Conservation (phyloP, 2,113 vertebrate species). For the Cheilinus undulatus region DNA sequence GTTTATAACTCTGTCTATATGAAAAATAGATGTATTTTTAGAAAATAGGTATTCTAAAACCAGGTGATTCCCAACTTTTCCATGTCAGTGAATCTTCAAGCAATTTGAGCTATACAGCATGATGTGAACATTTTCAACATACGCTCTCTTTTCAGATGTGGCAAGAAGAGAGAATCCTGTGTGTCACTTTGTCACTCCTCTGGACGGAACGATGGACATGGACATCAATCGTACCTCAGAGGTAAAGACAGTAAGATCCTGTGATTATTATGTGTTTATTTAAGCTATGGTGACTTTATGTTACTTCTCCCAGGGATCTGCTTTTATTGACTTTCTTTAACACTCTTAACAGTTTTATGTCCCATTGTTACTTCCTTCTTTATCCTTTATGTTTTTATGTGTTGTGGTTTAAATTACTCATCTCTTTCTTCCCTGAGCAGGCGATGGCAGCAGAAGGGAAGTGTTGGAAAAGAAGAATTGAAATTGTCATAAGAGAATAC, state of each 20-base stretch:
- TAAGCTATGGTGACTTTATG: background rate
- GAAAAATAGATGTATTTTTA: too few species aligned
- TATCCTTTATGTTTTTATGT: conserved; percentile 5
- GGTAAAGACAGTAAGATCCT: conserved; percentile 73
- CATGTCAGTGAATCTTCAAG: too few species aligned
- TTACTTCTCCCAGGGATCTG: background rate
- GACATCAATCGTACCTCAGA: conserved; percentile 91
- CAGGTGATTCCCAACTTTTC: too few species aligned
- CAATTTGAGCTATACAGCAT: too few species aligned
- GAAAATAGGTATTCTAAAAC: too few species aligned
- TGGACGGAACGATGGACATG: conserved; percentile 90
- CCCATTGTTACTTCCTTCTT: conserved; percentile 13
- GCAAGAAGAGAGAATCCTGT: conserved; percentile 95
- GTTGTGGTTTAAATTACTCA: background rate
- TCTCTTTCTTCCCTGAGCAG: conserved; percentile 74
- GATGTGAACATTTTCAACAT: background rate
- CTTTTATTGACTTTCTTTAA: background rate
- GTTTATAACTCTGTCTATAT: too few species aligned
- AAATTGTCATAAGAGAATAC: conserved; percentile 96
- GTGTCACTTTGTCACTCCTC: conserved; percentile 95
- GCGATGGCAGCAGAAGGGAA: conserved; percentile 91
- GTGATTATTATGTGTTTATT: background rate
- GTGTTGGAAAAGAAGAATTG: conserved; percentile 95
- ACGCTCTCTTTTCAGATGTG: conserved; percentile 86
- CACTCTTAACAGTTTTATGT: background rate